Percentiles rank a stretch among this genome's conserved stretches.
phyloP scores from a whole-genome alignment of 1,140 invertebrate genomes.

The Drosophila punjabiensis region DNA sequence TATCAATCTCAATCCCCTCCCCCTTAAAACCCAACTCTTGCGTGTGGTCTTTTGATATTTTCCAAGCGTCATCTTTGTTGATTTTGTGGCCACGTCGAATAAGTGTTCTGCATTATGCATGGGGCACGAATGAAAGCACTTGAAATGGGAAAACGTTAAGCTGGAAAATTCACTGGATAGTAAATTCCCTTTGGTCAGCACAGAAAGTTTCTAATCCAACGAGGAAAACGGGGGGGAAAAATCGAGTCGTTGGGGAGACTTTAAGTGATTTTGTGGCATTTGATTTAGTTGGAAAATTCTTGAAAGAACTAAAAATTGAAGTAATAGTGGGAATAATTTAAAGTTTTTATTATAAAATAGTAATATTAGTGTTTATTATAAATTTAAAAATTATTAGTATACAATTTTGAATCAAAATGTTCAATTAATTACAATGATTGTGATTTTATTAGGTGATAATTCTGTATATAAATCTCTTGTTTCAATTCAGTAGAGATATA shows the following conservation, averaged over 20 bases:
- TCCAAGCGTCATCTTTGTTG: slow-evolving; percentile 55
- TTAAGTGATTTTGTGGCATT: slow-evolving; percentile 10
- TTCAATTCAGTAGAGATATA: neutral
- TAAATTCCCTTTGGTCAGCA: slow-evolving; percentile 14
- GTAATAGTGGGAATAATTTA: neutral
- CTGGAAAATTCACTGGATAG: slow-evolving; percentile 38
- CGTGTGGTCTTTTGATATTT: slow-evolving; percentile 45
- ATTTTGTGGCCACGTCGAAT: slow-evolving; percentile 40
- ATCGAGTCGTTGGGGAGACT: neutral
- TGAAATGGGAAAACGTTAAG: slow-evolving; percentile 22
- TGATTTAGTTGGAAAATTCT: neutral
- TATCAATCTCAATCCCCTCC: slow-evolving; percentile 2
- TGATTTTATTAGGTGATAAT: neutral
- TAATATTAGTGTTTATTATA: neutral
- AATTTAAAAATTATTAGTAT: neutral
- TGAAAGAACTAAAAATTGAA: neutral
- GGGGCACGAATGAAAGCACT: slow-evolving; percentile 40
- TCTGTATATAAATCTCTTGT: neutral
- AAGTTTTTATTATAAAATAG: neutral
- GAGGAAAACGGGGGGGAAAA: neutral
- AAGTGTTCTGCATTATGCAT: slow-evolving; percentile 59
- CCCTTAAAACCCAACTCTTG: neutral
- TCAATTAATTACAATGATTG: neutral
- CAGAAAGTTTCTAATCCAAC: slow-evolving; percentile 12
- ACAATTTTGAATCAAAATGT: neutral